Conservation (phyloP, 2,888 invertebrate species). For the Tachina fera region DNA sequence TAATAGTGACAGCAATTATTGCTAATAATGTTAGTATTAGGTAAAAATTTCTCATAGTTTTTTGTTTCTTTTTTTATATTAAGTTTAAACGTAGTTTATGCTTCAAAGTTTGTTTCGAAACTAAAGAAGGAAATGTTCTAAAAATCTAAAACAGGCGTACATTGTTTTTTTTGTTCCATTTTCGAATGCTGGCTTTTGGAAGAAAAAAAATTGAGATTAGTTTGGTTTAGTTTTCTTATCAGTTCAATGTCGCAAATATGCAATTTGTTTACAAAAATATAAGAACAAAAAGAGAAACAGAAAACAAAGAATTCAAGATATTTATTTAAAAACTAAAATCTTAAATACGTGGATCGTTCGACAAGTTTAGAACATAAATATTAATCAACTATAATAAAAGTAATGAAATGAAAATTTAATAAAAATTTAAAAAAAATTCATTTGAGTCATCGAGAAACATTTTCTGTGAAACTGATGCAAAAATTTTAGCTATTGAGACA, state of each 20-base stretch:
- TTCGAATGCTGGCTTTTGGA: not conserved
- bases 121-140: constrained; percentile 35
- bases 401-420: no score
- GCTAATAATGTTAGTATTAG: constrained; percentile 51
- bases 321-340: constrained; percentile 12
- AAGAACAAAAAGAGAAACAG: not conserved
- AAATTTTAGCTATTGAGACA: no score
- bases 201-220: constrained; percentile 14
- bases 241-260: constrained; percentile 65
- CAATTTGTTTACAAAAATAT: constrained; percentile 34
- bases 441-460: no score
- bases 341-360: not conserved
- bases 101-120: constrained; percentile 56
- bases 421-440: no score
- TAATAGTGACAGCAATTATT: constrained; percentile 41
- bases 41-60: constrained; percentile 61
- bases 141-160: constrained; percentile 14
- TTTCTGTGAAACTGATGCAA: no score
- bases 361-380: not conserved
- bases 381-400: not conserved
- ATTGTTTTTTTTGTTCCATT: not conserved
- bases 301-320: not conserved
- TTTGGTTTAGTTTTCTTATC: constrained; percentile 69
- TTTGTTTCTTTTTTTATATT: not conserved
- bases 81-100: constrained; percentile 38